Conservation (phyloP, 2,888 invertebrate species). For the Polydrusus cervinus region DNA sequence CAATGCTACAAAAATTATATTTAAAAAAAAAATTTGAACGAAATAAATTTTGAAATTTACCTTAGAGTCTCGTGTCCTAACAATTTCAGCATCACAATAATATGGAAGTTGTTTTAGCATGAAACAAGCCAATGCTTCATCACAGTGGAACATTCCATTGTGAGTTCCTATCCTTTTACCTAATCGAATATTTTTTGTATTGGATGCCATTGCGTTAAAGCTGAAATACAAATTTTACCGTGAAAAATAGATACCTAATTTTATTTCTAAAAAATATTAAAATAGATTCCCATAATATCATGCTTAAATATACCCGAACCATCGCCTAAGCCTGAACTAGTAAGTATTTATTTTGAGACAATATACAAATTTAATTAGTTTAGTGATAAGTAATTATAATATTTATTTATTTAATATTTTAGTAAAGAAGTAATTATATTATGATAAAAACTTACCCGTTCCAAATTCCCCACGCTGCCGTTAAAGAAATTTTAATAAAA, state of each 20-base stretch:
- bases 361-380: too few species aligned
- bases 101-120: slow-evolving; percentile 88
- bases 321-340: too few species aligned
- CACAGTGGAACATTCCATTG: slow-evolving; percentile 92
- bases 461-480: slow-evolving; percentile 53
- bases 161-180: slow-evolving; percentile 80
- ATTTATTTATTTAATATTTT: background rate
- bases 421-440: slow-evolving; percentile 26
- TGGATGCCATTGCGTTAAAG: slow-evolving; percentile 67
- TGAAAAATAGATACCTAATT: background rate
- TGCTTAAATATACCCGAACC: too few species aligned
- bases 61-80: slow-evolving; percentile 78
- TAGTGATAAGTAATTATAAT: background rate
- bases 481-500: slow-evolving; percentile 40
- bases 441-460: slow-evolving; percentile 54
- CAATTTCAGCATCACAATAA: slow-evolving; percentile 86
- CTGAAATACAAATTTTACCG: slow-evolving; percentile 57
- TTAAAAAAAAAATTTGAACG: background rate
- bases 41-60: slow-evolving; percentile 61
- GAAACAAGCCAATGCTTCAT: slow-evolving; percentile 95
- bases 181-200: slow-evolving; percentile 61
- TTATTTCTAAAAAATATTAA: background rate
- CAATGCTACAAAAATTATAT: too few species aligned
- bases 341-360: too few species aligned
- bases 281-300: background rate